phyloP scores from a whole-genome alignment of 2,888 invertebrate genomes.

The Clistopyga incitator region DNA sequence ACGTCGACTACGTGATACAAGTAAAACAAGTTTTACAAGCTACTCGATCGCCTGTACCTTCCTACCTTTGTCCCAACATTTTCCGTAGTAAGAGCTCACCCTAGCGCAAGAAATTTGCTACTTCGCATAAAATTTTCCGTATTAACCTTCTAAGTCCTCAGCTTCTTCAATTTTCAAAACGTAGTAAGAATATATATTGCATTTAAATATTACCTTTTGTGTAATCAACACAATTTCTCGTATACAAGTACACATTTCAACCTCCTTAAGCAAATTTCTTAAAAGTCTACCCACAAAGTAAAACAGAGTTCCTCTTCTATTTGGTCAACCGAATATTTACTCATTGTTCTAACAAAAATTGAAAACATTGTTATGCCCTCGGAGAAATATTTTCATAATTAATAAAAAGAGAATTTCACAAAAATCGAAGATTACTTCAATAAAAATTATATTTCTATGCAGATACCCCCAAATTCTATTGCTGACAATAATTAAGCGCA shows the following conservation, averaged over 20 bases:
- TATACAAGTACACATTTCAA: no score
- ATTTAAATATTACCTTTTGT: neutral
- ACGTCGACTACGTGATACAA: constrained; percentile 13
- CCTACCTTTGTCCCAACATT: neutral
- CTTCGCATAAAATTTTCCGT: constrained; percentile 11
- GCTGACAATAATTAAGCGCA: no score
- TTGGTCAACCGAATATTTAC: no score
- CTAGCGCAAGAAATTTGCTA: constrained; percentile 22
- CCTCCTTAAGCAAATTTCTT: no score
- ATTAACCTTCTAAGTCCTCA: neutral
- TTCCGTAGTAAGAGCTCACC: neutral
- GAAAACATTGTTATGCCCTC: no score
- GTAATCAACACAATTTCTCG: neutral
- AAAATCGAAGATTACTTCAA: neutral
- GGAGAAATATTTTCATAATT: neutral
- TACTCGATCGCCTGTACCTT: constrained; percentile 12
- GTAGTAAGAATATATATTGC: neutral
- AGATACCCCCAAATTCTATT: no score
- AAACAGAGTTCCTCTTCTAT: no score
- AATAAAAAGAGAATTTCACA: neutral
- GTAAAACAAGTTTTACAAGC: constrained; percentile 36
- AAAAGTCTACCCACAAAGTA: no score
- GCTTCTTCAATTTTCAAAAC: neutral
- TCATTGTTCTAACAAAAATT: no score
- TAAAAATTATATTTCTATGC: neutral